Percentiles rank a stretch among this genome's conserved stretches.
These are phyloP conservation scores for Campoplex capitator DNA, from an alignment of 2,888 invertebrate species.

Conservation along the genomic window DNA sequence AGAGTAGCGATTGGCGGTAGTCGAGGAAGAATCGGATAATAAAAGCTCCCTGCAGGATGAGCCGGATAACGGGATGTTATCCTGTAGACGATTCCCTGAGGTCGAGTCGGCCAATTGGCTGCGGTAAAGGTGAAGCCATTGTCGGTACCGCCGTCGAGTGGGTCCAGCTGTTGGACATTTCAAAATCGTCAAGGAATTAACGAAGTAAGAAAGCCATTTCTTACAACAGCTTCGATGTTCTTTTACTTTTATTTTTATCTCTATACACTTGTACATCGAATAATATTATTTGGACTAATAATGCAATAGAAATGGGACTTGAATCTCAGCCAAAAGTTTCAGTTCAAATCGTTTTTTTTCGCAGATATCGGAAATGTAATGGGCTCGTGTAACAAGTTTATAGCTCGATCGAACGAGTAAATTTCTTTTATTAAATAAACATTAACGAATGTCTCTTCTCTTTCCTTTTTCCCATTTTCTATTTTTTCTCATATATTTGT, in stretches of 20 bases:
- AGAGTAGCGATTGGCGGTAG: conserved; percentile 96
- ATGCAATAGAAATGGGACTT: conserved; percentile 32
- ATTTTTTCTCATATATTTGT: no score
- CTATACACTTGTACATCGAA: conserved; percentile 1
- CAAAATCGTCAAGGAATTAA: conserved; percentile 59
- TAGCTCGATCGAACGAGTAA: not conserved
- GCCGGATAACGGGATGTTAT: conserved; percentile 95
- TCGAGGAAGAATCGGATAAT: conserved; percentile 94
- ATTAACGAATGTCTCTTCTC: not conserved
- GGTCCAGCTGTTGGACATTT: conserved; percentile 89
- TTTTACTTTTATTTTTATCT: not conserved
- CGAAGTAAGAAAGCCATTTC: conserved; percentile 38
- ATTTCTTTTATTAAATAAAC: not conserved
- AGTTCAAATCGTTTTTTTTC: conserved; percentile 2
- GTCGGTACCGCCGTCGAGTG: conserved; percentile 97
- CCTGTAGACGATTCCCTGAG: conserved; percentile 94
- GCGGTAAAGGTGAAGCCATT: conserved; percentile 98
- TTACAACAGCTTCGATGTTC: conserved; percentile 3
- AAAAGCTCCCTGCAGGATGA: conserved; percentile 97
- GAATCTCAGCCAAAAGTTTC: conserved; percentile 7
- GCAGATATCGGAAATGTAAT: conserved; percentile 45
- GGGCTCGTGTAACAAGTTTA: not conserved
- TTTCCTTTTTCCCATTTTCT: not conserved
- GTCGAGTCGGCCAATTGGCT: conserved; percentile 97
- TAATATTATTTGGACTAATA: conserved; percentile 40